A percentile compares a stretch with the other conserved stretches of the same genome.
Evolutionary conservation across 2,888 invertebrate genomes (phyloP).

Genomic region (Chaitophorus viminalis): DNA sequence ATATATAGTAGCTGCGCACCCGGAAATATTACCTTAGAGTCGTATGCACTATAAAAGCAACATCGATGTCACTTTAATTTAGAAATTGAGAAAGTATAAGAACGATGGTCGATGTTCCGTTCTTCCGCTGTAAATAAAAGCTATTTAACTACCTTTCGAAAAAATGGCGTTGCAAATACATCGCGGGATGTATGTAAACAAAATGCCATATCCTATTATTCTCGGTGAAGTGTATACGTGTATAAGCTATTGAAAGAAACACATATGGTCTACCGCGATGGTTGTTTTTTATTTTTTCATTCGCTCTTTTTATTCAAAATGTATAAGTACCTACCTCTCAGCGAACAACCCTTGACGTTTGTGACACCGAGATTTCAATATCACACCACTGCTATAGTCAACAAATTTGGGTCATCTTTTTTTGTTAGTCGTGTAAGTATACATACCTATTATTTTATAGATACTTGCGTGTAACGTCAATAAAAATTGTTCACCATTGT

Average conservation of each 20-base stretch:
- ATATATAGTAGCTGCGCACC: no score
- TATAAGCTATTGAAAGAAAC: conserved; percentile 7
- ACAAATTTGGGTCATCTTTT: conserved; percentile 33
- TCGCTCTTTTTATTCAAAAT: conserved; percentile 27
- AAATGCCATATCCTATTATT: conserved; percentile 34
- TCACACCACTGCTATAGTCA: not conserved
- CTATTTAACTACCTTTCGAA: no score
- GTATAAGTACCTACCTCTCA: conserved; percentile 21
- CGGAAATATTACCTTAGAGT: no score
- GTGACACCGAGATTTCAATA: conserved; percentile 41
- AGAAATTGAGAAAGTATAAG: no score
- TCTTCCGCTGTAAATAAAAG: no score
- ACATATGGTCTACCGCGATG: conserved; percentile 6
- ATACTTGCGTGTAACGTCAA: no score
- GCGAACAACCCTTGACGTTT: conserved; percentile 27
- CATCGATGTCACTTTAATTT: no score
- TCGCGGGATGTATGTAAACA: not conserved
- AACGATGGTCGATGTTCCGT: no score
- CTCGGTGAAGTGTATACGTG: not conserved
- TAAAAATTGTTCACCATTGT: no score
- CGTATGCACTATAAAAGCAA: no score
- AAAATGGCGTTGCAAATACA: no score
- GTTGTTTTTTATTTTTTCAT: conserved; percentile 22
- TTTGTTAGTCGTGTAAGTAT: not conserved
- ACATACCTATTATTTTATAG: no score